phyloP scores from a whole-genome alignment of 1,140 invertebrate species.

The Listronotus bonariensis region DNA sequence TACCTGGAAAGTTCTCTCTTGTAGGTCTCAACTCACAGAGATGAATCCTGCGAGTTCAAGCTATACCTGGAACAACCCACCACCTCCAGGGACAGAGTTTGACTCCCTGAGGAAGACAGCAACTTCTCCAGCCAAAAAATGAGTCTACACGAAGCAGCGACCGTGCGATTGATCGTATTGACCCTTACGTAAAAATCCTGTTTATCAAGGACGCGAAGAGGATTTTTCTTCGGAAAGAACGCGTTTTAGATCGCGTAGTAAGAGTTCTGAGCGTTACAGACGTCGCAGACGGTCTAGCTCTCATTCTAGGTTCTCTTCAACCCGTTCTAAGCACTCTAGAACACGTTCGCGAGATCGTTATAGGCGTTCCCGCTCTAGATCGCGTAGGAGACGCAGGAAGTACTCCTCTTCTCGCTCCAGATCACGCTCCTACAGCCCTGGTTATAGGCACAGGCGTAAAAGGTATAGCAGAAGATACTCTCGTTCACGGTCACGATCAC shows the following conservation, averaged over 20 bases:
- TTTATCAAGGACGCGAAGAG: slow-evolving; percentile 44
- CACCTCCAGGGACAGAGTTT: slow-evolving; percentile 51
- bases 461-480: slow-evolving; percentile 28
- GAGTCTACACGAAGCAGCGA: slow-evolving; percentile 15
- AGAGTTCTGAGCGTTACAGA: slow-evolving; percentile 45
- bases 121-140: slow-evolving; percentile 24
- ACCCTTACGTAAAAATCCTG: slow-evolving; percentile 49
- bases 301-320: slow-evolving; percentile 34
- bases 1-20: slow-evolving; percentile 57
- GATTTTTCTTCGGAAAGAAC: slow-evolving; percentile 44
- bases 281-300: slow-evolving; percentile 36
- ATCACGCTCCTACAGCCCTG: slow-evolving; percentile 44
- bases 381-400: slow-evolving; percentile 36
- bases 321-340: slow-evolving; percentile 30
- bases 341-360: slow-evolving; percentile 37
- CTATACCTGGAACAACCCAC: slow-evolving; percentile 50
- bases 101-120: slow-evolving; percentile 31
- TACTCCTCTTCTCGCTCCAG: slow-evolving; percentile 37
- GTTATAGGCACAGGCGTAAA: slow-evolving; percentile 46
- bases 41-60: slow-evolving; percentile 48
- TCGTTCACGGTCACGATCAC: slow-evolving; percentile 41
- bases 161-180: slow-evolving; percentile 41
- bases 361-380: slow-evolving; percentile 39
- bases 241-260: slow-evolving; percentile 37
- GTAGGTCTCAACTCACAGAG: slow-evolving; percentile 48